Evolutionary conservation across 1,140 invertebrate species (phyloP), one percentile per base, ranked within the genome.

Genomic region (Platyscapa corneri): DNA sequence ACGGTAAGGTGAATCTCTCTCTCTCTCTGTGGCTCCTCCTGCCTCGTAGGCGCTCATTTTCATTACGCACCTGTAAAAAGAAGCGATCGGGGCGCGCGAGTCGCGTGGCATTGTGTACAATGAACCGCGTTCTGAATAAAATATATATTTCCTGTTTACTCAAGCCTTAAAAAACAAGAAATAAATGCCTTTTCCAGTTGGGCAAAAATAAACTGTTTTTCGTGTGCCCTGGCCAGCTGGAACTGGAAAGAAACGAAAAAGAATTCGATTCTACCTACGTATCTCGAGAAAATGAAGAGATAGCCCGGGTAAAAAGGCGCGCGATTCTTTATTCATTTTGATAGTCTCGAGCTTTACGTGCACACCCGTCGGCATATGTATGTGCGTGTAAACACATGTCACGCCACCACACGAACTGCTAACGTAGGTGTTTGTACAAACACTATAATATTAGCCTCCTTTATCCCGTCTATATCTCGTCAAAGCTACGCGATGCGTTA

Each of bases 1-100:
- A 94, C 93, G 89, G 95, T 95, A 87, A 89, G 88, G 14, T 3
- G 8, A 2, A 39, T 72, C 30, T 30, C 27, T 80, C 27, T n/a
- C 46, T 46, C 76, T 49, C 75, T 39, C 42, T 49, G 42, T 67
- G 60, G 34, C 39, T 5, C 76, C 60, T 37, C 1, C 76, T 32
- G 2, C n/a, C 12, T 46, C 20, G 30, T 20, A 0, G 32, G n/a
- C 27, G 49, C 70, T 53, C 56, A 32, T 72, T 72, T 72, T 82
- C 39, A 82, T 32, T 72, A 1, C n/a, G 79, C 79, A 81, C 60
- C 79, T 81, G 79, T 82, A 74, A 74, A 3, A 67, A 82, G 80
- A 56, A 72, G 27, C 27, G 30, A 37, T 46, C 80, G 72, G 74
- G 64, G 60, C 37, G 72, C n/a, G 37, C 53, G 56, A 77, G 82